A percentile compares a stretch with the other conserved stretches of the same genome.
Conservation (phyloP, 2,888 invertebrate genomes). For the Lacanobia wlatinum region DNA sequence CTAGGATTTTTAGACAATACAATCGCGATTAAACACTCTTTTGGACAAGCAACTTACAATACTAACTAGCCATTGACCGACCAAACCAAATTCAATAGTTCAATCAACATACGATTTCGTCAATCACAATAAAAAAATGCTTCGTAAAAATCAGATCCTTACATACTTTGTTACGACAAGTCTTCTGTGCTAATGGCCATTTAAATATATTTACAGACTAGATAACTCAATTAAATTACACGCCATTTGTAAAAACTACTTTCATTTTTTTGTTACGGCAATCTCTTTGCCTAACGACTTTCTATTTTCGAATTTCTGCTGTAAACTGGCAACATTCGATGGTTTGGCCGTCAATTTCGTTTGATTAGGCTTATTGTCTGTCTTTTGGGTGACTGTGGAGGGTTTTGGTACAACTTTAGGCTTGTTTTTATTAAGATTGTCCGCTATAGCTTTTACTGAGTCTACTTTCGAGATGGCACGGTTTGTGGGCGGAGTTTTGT, state of each 20-base stretch:
- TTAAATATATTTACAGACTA: constrained; percentile 69
- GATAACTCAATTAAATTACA: constrained; percentile 67
- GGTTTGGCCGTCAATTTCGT: constrained; percentile 90
- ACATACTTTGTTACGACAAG: constrained; percentile 62
- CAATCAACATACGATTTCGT: constrained; percentile 33
- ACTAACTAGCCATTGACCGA: constrained; percentile 52
- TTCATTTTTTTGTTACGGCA: constrained; percentile 72
- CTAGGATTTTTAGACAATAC: neutral
- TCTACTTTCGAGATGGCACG: constrained; percentile 84
- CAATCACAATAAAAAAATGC: constrained; percentile 30
- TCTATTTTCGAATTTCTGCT: constrained; percentile 94
- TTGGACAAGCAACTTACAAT: constrained; percentile 53
- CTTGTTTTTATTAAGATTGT: constrained; percentile 87
- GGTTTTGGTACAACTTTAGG: constrained; percentile 88
- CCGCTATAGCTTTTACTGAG: constrained; percentile 86
- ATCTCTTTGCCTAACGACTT: constrained; percentile 87
- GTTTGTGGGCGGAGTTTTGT: constrained; percentile 79
- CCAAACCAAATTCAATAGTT: constrained; percentile 43
- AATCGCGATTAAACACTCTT: constrained; percentile 18
- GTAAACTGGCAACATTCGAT: constrained; percentile 94
- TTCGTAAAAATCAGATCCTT: constrained; percentile 65
- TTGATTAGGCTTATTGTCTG: constrained; percentile 81
- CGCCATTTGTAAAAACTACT: constrained; percentile 45
- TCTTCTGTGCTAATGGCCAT: constrained; percentile 63
- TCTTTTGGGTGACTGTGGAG: constrained; percentile 76